phyloP scores from a whole-genome alignment of 2,113 vertebrate species.

The Brachyhypopomus occidentalis region DNA sequence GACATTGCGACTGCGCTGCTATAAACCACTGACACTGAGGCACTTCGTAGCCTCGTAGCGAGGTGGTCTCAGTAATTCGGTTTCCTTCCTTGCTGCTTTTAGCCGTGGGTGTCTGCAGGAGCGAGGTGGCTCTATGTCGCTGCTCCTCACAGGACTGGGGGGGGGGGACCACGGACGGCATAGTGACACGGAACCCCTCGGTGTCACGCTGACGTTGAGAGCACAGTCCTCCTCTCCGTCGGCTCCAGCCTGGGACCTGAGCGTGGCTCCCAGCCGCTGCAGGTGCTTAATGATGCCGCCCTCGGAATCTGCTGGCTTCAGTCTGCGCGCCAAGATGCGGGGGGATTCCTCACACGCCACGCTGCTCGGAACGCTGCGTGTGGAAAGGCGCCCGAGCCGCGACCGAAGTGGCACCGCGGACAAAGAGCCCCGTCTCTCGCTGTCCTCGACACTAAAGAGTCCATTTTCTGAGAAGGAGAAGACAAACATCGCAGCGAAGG shows the following conservation, averaged over 20 bases:
- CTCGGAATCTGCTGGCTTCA: not conserved
- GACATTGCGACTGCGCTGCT: not conserved
- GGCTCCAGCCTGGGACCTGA: not conserved
- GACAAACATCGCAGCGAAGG: slow-evolving; percentile 58
- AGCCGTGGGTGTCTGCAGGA: no score
- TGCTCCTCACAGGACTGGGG: no score
- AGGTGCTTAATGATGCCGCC: not conserved
- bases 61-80: no score
- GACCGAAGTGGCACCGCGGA: slow-evolving; percentile 13
- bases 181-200: no score
- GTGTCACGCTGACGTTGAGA: no score
- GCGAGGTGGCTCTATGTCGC: no score
- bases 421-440: slow-evolving; percentile 36
- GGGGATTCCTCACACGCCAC: not conserved
- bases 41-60: not conserved
- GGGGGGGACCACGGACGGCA: no score
- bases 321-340: not conserved
- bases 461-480: slow-evolving; percentile 39
- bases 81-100: no score
- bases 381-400: slow-evolving; percentile 1
- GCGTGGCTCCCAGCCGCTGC: not conserved
- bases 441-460: slow-evolving; percentile 27
- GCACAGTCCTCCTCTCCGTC: no score
- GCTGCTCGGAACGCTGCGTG: not conserved
- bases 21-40: not conserved